These are phyloP conservation scores for Aspiorhynchus laticeps DNA, from an alignment of 2,113 vertebrate species.

Conservation along the genomic window DNA sequence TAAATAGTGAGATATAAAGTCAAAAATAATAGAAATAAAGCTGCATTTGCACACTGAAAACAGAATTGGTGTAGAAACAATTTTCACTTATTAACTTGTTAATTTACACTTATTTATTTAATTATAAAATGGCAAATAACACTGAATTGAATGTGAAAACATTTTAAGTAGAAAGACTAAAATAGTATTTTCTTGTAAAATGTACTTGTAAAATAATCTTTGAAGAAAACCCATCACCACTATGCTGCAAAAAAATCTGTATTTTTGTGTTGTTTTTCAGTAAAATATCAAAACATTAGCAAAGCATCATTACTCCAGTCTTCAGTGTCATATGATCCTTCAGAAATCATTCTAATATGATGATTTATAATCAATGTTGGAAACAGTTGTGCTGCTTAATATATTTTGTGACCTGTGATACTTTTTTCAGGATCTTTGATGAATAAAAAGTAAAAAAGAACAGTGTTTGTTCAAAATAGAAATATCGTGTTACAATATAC, in stretches of 20 bases:
- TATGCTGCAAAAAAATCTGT: not conserved
- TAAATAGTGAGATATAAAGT: not conserved
- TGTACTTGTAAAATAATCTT: not conserved
- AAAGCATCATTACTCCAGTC: no score
- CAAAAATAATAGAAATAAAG: not conserved
- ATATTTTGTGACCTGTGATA: no score
- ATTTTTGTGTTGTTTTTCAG: not conserved
- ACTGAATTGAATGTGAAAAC: not conserved
- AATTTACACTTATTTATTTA: not conserved
- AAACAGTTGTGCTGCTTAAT: no score
- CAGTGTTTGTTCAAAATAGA: no score
- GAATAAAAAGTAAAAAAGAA: no score
- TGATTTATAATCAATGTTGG: no score
- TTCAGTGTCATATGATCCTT: no score
- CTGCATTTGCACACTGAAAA: not conserved
- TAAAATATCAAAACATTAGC: not conserved
- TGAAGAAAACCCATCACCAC: not conserved
- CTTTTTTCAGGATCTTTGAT: no score
- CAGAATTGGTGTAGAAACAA: not conserved
- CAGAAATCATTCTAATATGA: no score
- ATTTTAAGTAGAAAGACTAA: no score
- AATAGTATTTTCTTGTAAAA: not conserved
- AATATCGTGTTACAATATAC: no score
- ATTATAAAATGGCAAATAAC: not conserved
- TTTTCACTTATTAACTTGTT: not conserved